Conservation (phyloP, 2,797 vertebrate genomes). For the Scolopax bukidnonensis region DNA sequence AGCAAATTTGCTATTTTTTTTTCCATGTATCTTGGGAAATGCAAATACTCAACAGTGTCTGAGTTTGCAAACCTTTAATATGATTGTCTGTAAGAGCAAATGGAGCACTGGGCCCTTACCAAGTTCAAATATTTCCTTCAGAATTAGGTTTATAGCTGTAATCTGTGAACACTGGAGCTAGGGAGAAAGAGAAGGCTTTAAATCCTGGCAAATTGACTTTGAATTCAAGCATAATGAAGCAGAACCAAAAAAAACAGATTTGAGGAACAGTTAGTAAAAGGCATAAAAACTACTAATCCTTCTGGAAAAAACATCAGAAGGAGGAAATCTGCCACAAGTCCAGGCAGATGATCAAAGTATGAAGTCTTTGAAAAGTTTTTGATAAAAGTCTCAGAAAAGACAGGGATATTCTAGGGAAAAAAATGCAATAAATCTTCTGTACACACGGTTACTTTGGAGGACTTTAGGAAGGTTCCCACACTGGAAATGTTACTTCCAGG, state of each 20-base stretch:
- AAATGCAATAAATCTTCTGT: neutral
- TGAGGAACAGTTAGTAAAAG: neutral
- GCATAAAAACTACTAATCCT: constrained; percentile 1
- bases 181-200: neutral
- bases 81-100: neutral
- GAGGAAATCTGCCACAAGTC: constrained; percentile 7
- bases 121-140: neutral
- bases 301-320: constrained; percentile 24
- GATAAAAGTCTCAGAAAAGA: neutral
- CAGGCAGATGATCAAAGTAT: constrained; percentile 23
- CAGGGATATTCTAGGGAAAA: neutral
- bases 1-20: constrained; percentile 7
- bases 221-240: constrained; percentile 10
- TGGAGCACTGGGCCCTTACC: neutral
- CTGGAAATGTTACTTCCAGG: neutral
- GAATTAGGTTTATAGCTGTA: neutral
- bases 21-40: neutral
- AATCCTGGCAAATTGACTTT: constrained; percentile 6
- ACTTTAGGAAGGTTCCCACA: neutral
- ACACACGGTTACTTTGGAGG: neutral
- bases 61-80: neutral
- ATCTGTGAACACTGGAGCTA: neutral
- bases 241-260: neutral
- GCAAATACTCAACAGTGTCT: neutral
- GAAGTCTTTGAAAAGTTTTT: neutral